Base-by-base conservation (phyloP, 2,797 vertebrate species). In the Peromyscus melanophrys region DNA sequence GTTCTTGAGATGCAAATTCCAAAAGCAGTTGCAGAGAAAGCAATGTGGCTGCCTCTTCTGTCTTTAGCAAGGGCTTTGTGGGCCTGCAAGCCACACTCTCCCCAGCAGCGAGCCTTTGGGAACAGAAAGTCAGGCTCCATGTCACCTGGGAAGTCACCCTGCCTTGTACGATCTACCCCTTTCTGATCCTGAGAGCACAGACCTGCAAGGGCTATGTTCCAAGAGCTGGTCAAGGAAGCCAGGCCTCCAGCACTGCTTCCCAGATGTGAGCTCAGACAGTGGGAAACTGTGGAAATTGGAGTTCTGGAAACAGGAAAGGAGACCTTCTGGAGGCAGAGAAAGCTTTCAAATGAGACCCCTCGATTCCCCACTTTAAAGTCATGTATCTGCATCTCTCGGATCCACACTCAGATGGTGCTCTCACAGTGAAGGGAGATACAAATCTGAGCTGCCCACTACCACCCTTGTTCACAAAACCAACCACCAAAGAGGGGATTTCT, bases 271-370 rank as follows among this genome's bases (percentile, higher is more conserved):
- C 49, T 61, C 61, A 37, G 73, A 55, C 29, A 71, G 23, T 59
- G 25, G 1, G 31, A 16, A 73, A 16, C 31, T 3, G 7, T 9
- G 6, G 0, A 10, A 19, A 16, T 17, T 2, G 1, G 3, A 49
- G 65, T 61, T 59, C 52, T 49, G 0, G 49, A 65, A 61, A 83
- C 0, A 0, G 77, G 40, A 77, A 14, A 19, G 37, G 3, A 9
- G 10, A 12, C 6, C 27, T 12, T 34, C 25, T 61, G 7, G 16
- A n/a, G 34, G 9, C 59, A 71, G 63, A 94, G 34, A 43, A 52
- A 91, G 34, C 6, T n/a, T 73, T 82, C 78, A 21, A 82, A 34
- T 34, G 3, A 3, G n/a, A 29, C n/a, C 27, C 73, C 49, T 46
- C 0, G 1, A 59, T 19, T 14, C 49, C 69, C 55, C 21, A 2